Base-by-base conservation (phyloP, 2,797 vertebrate genomes). In the Brachyalestes nurse region DNA sequence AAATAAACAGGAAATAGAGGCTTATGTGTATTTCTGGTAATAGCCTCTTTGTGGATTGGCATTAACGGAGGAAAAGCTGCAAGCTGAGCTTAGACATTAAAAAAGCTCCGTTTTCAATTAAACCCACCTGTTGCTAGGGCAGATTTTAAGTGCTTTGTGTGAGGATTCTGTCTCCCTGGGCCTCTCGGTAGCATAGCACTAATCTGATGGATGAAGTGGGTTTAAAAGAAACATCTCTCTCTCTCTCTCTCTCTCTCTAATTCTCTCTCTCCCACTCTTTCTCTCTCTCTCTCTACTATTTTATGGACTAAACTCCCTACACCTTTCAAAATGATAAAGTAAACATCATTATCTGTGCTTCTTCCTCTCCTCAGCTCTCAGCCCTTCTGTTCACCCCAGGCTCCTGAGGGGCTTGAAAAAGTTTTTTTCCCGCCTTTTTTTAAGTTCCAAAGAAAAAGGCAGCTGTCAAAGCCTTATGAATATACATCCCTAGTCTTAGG, bases 81-180 rank as follows among this genome's bases (percentile, higher is more conserved):
- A 28, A 51, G 60, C 40, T 76, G 71, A 80, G 42, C 67, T 70
- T 5, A 57, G 57, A 77, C 77, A 79, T 81, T 82, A 72, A 70
- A 21, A 64, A 34, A 53, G 53, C 19, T 47, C 66, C 34, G 23
- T 76, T 81, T 81, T 81, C 73, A 77, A 81, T 79, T 72, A 82
- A 38, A 75, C 5, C 74, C 74, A 75, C 77, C 69, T 86, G 80
- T 77, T 86, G 64, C 78, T 34, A 9, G 64, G 61, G 70, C 47
- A 65, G 79, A 72, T 72, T 83, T 83, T 81, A 81, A 78, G 66
- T 82, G 70, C 58, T 80, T 67, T 74, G 47, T 82, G 72, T 77
- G 51, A 72, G 65, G 74, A 75, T 23, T 78, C 25, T 42, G 25
- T 72, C 72, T 83, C 75, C 42, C 47, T 40, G 53, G 72, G 80